These are phyloP conservation scores for Balaeniceps rex DNA, from an alignment of 2,113 vertebrate genomes.

Conservation along the genomic window DNA sequence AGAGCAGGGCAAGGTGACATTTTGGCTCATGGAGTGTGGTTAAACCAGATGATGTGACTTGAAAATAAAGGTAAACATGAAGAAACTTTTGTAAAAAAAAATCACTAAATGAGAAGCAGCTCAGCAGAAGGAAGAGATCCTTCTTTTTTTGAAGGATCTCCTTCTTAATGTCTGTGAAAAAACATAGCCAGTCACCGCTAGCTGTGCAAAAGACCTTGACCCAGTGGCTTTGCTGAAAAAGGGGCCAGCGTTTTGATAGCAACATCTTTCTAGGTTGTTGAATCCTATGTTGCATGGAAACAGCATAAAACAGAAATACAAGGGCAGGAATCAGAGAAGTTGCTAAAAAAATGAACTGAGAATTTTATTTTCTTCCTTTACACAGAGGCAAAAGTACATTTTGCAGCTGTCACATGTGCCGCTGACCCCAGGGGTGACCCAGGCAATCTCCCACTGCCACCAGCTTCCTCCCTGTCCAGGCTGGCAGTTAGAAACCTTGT, in stretches of 20 bases:
- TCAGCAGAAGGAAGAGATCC: background rate
- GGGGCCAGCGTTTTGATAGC: background rate
- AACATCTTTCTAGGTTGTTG: background rate
- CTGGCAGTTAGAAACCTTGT: background rate
- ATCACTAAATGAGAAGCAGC: background rate
- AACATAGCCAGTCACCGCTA: background rate
- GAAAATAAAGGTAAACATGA: background rate
- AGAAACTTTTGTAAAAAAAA: background rate
- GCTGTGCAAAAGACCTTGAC: background rate
- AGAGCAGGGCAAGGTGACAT: background rate
- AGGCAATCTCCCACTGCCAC: background rate
- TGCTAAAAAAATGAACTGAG: background rate
- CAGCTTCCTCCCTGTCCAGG: background rate
- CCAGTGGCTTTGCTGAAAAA: background rate
- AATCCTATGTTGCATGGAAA: constrained; percentile 14
- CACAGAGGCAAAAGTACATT: background rate
- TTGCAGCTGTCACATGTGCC: background rate
- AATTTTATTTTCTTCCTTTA: background rate
- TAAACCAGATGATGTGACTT: background rate
- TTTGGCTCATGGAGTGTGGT: background rate
- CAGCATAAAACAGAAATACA: background rate
- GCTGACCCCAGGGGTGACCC: background rate
- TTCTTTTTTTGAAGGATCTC: background rate
- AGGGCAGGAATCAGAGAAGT: background rate
- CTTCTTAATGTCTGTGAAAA: background rate